phyloP scores from a whole-genome alignment of 2,797 vertebrate genomes.

The Propithecus perrieri region DNA sequence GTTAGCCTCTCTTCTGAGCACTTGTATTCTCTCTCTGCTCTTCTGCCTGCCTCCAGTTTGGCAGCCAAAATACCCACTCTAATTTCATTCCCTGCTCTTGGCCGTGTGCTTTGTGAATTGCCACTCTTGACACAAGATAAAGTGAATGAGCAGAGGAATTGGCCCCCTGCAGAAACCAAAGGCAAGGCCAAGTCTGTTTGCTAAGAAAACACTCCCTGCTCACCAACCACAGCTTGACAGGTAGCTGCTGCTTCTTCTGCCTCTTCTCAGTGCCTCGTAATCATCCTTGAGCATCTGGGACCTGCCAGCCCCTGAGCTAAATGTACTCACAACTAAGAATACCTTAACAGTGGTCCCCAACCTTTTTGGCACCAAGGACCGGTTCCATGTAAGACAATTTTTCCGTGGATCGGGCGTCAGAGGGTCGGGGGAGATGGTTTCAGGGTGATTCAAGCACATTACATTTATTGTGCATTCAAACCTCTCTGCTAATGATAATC shows the following conservation, averaged over 20 bases:
- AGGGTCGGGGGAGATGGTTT: too few species aligned
- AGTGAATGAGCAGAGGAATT: constrained; percentile 70
- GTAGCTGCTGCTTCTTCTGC: constrained; percentile 46
- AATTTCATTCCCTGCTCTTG: constrained; percentile 75
- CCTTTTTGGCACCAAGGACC: too few species aligned
- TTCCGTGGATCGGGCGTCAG: too few species aligned
- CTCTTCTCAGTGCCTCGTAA: constrained; percentile 32
- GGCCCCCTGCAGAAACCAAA: constrained; percentile 64
- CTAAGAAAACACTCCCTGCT: constrained; percentile 64
- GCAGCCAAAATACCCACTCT: constrained; percentile 79
- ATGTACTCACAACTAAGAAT: background rate
- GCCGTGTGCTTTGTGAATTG: constrained; percentile 58
- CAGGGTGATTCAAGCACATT: too few species aligned
- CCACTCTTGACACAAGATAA: constrained; percentile 79
- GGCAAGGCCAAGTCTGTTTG: constrained; percentile 32
- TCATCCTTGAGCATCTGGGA: constrained; percentile 57
- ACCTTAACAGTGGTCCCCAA: background rate
- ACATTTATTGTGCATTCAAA: too few species aligned
- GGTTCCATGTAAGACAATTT: too few species aligned
- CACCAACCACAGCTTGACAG: constrained; percentile 54
- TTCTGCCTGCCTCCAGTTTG: constrained; percentile 64
- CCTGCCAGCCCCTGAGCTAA: constrained; percentile 17
- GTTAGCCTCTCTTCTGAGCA: constrained; percentile 77
- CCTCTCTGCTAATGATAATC: too few species aligned
- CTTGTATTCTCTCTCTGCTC: constrained; percentile 58